Base-by-base conservation (phyloP, 2,888 invertebrate species). In the Muschampia plurimacula region DNA sequence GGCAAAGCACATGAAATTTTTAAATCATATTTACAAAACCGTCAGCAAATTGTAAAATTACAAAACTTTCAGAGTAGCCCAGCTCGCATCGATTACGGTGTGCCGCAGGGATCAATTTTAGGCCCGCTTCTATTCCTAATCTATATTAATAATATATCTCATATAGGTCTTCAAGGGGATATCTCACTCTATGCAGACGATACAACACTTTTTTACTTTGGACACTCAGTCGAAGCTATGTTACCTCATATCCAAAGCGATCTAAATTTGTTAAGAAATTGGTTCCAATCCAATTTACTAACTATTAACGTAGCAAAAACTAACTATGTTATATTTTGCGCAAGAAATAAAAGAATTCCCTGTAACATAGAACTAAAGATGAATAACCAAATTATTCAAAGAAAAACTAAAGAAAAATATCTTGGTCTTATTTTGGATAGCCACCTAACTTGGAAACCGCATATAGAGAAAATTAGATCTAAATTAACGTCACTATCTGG, bases 401-500 rank as follows among this genome's bases (percentile, higher is more conserved):
- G 36, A 9, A 52, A 60, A 55, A 55, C 3, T 4, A n/a, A 67
- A 39, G 55, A 67, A 55, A 67, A 55, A 13, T 67, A 67, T 12
- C 39, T 66, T 2, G 71, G 59, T 10, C 60, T 72, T 9, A 72
- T 66, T 12, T 9, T 72, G 12, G 71, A 72, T 15, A 59, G 15
- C 2, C n/a, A 60, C 1, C 66, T 72, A 0, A 66, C 46, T 13
- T 66, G 71, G 71, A 46, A 67, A 52, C 65, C 66, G 4, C 71
- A 72, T 36, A 62, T 66, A 4, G 66, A 66, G n/a, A 72, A 62
- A 41, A 44, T 71, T 12, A 64, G 8, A 12, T 41, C 64, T 6
- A 71, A 65, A 71, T 15, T 71, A 32, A 59, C 7, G 2, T 41
- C 64, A 39, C 32, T 71, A 44, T 70, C 73, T 1, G 77, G 77